Base-by-base conservation (phyloP, 2,888 invertebrate species). In the Xestia rhomboidea region DNA sequence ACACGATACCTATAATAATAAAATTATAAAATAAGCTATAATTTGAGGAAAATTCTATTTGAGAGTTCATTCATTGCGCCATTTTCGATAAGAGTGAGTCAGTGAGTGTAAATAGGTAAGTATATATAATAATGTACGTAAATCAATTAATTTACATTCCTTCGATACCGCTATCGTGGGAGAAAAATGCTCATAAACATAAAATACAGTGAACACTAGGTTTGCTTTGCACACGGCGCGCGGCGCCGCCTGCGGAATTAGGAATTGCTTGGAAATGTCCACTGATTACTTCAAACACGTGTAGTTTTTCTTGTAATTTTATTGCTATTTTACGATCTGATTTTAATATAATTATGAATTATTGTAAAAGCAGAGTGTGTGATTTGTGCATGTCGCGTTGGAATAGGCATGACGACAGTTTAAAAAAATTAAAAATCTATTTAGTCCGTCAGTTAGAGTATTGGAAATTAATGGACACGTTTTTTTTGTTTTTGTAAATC, bases 211-310 rank as follows among this genome's bases (percentile, higher is more conserved):
- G 68, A 74, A 60, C 68, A 78, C 69, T 78, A 73, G 44, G 60
- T 81, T 87, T 89, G 87, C 89, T 84, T 88, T 89, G 89, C 87
- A 87, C 89, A 87, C 89, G 87, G 68, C 79, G 69, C 89, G 85
- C 89, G 87, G 68, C 79, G 69, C 68, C 72, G 81, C 73, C n/a
- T 51, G 69, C 34, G 70, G 51, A 38, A 77, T 79, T 80, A 75
- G 76, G 75, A 76, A 73, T 69, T 76, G 60, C 67, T 44, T 41
- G 62, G 62, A 62, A 68, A 79, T 77, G 73, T 81, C 70, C 54
- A 71, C 70, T 71, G 72, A 70, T 74, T 69, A 63, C 72, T 77
- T 68, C 49, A 57, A 46, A 64, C 21, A 44, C 21, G 34, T 72
- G n/a, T 34, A 30, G 27, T 30, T 51, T 79, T 68, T 71, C 66